A percentile compares a stretch with the other conserved stretches of the same genome.
Evolutionary conservation across 2,113 vertebrate species (phyloP).

Genomic region (Peromyscus polionotus): DNA sequence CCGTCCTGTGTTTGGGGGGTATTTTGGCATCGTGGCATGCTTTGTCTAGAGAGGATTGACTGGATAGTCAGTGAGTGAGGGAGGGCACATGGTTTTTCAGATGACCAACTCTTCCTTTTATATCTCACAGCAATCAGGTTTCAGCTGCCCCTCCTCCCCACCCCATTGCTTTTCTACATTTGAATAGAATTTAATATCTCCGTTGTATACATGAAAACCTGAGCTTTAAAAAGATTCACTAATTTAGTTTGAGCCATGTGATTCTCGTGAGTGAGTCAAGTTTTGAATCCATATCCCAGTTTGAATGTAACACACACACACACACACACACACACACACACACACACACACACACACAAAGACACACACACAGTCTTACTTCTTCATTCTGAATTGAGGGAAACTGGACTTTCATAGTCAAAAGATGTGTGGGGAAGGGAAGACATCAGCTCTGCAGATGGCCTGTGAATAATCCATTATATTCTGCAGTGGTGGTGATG

Average conservation of each 20-base stretch:
- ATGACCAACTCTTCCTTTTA: neutral
- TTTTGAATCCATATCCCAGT: neutral
- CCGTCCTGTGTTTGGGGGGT: neutral
- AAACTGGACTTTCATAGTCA: neutral
- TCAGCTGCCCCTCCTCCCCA: neutral
- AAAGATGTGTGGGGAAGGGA: neutral
- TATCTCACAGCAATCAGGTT: neutral
- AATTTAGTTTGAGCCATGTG: neutral
- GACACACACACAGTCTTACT: neutral
- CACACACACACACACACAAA: neutral
- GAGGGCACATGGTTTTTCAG: neutral
- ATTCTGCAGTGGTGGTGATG: neutral
- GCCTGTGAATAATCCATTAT: neutral
- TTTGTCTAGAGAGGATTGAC: neutral
- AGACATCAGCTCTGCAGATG: neutral
- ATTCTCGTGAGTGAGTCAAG: neutral
- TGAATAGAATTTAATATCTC: slow-evolving; percentile 7
- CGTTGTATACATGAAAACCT: slow-evolving; percentile 28
- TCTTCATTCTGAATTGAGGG: slow-evolving; percentile 15
- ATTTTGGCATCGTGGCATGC: neutral
- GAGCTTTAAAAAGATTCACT: neutral
- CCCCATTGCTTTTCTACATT: slow-evolving; percentile 1
- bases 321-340: neutral
- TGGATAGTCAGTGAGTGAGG: neutral
- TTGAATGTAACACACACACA: neutral